Evolutionary conservation across 1,140 invertebrate genomes (phyloP), one percentile per base, ranked within the genome.

Genomic region (Hesperophylax magnus): DNA sequence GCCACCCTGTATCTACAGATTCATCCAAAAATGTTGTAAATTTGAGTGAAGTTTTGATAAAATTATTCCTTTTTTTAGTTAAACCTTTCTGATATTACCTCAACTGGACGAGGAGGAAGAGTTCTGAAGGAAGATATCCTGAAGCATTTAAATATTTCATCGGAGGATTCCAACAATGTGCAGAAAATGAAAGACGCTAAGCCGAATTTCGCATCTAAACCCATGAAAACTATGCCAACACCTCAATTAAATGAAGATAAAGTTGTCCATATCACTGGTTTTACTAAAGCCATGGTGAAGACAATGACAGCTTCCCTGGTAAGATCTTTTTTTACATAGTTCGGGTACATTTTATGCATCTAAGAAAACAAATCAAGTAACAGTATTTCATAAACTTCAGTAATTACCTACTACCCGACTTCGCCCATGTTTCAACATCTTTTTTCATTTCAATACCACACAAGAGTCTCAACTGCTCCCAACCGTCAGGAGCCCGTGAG

Each of bases 61-160:
- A 47, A 8, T 47, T 14, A 3, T 60, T 82, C 77, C 76, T 77
- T 75, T 84, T 86, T 85, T 15, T 85, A 95, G 93, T 91, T 98
- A 83, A 92, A 96, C 85, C 87, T 99, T 34, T 90, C 90, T 67
- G 90, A 94, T 80, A 92, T 99, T 2, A 89, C 90, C 85, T 94
- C 95, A 11, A 97, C 95, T 7, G 99, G 99, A 15, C 98, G 93
- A 92, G 93, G 95, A 87, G 97, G 97, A 3, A 92, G 99, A 85
- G 93, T 99, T 24, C 89, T 99, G 20, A 99, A 99, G 89, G 98
- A 99, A 90, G 98, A 99, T 90, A 89, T 99, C 81, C 86, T 99
- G 6, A 90, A 91, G 39, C 95, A 95, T 88, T 86, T 98, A 60
- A 92, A 94, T 63, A 91, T 91, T 81, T 89, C 88, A 81, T 85